Evolutionary conservation across 1,140 invertebrate genomes (phyloP), one percentile per base, ranked within the genome.

Genomic region (Asobara japonica): DNA sequence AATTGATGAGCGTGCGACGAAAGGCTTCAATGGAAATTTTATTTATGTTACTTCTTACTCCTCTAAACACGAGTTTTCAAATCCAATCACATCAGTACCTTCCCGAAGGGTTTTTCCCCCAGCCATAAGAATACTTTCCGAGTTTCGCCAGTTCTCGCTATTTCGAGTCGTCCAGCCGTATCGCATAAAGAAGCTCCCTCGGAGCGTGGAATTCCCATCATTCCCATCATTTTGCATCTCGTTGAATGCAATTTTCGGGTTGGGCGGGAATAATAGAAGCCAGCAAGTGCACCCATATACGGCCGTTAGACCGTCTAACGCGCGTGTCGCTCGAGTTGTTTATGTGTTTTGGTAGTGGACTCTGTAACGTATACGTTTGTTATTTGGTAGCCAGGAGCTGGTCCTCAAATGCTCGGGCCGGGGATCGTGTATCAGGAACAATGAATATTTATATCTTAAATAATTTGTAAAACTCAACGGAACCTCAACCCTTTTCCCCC

Each of bases 401-500:
- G 41, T 45, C 41, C 18, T 45, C 41, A 45, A 45, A 45, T 45
- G 4, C 27, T n/a, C 29, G 5, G 8, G 11, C n/a, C 33, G 25
- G 29, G 31, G 18, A 45, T 20, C 82, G 80, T 78, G 80, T 86
- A 85, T 87, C 84, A 82, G 77, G 74, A 76, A 70, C 83, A 81
- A 87, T 87, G 84, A 87, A 87, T 86, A 87, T 86, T 83, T 86
- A 87, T 87, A 86, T 84, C 82, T 87, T 87, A 87, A 86, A 87
- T 87, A 87, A 87, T 87, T 87, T 87, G 86, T 87, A 86, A 86
- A 87, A 85, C 85, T 84, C 82, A 77, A 69, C 45, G 71, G 61
- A 65, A 70, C 36, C 64, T 64, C 33, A 30, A 48, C 65, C n/a
- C 41, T 48, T 16, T 48, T 1, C 18, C 41, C 18, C 18, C 41